phyloP scores from a whole-genome alignment of 2,888 invertebrate species.

The Dorcus parallelipipedus region DNA sequence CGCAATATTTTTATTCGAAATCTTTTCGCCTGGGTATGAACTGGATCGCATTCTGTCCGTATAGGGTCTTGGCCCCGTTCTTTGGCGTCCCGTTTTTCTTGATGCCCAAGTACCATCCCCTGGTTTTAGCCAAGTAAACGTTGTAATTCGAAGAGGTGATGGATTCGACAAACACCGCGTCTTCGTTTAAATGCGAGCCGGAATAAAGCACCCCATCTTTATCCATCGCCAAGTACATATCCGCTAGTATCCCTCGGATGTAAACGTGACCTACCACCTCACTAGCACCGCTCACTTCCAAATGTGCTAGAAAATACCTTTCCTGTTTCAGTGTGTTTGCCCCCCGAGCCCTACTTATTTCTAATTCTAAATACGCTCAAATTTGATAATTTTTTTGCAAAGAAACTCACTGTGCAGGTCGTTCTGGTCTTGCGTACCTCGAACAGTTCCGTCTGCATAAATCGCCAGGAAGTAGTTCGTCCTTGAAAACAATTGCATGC shows the following conservation, averaged over 20 bases:
- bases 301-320: slow-evolving; percentile 46
- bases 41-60: slow-evolving; percentile 55
- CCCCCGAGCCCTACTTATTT: neutral
- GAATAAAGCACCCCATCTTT: slow-evolving; percentile 52
- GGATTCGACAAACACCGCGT: slow-evolving; percentile 51
- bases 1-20: neutral
- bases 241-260: slow-evolving; percentile 50
- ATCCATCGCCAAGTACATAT: slow-evolving; percentile 53
- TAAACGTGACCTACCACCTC: slow-evolving; percentile 49
- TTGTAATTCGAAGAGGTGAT: slow-evolving; percentile 49
- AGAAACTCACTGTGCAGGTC: slow-evolving; percentile 52
- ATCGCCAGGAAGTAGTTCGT: slow-evolving; percentile 56
- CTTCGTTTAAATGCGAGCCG: slow-evolving; percentile 46
- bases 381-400: neutral
- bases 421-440: slow-evolving; percentile 52
- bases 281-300: slow-evolving; percentile 48
- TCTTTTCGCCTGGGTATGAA: slow-evolving; percentile 46
- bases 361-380: neutral
- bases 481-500: slow-evolving; percentile 56
- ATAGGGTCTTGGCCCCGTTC: slow-evolving; percentile 50
- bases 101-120: slow-evolving; percentile 56
- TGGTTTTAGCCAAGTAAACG: slow-evolving; percentile 50
- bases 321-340: neutral
- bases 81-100: slow-evolving; percentile 56
- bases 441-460: slow-evolving; percentile 52